These are phyloP conservation scores for Choristoneura rosaceana DNA, from an alignment of 2,888 invertebrate genomes.

Conservation along the genomic window DNA sequence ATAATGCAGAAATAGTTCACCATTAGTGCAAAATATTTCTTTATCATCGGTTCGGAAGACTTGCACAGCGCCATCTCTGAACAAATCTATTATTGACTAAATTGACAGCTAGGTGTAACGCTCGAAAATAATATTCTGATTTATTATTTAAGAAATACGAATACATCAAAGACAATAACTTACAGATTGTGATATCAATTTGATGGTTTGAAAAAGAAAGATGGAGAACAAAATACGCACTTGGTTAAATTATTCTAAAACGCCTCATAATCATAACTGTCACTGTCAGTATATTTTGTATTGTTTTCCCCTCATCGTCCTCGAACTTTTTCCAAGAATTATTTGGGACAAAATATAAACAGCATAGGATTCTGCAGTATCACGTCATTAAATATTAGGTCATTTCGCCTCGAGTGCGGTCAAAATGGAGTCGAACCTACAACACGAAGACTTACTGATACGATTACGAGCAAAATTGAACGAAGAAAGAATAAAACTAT, in stretches of 20 bases:
- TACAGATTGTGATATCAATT: too few species aligned
- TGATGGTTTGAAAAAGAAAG: too few species aligned
- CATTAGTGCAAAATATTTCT: not conserved
- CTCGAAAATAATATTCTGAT: too few species aligned
- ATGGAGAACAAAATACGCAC: too few species aligned
- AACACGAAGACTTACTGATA: conserved; percentile 87
- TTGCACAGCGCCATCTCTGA: not conserved
- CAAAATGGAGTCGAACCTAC: conserved; percentile 68
- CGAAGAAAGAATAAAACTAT: conserved; percentile 89
- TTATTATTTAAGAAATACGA: too few species aligned
- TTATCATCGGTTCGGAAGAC: not conserved
- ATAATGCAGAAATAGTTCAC: not conserved
- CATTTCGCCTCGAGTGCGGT: conserved; percentile 1
- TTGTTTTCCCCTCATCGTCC: conserved; percentile 35
- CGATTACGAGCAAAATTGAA: conserved; percentile 89
- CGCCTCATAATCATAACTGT: not conserved
- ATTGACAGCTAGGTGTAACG: not conserved
- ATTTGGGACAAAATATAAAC: conserved; percentile 4
- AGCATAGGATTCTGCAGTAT: conserved; percentile 50
- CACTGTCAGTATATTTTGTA: conserved; percentile 23
- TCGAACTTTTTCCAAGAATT: conserved; percentile 23
- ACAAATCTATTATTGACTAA: not conserved
- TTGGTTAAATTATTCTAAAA: not conserved
- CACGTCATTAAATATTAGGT: conserved; percentile 46
- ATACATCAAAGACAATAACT: too few species aligned